These are phyloP conservation scores for Paelopatides confundens DNA, from an alignment of 53 echinoderm and acorn worm genomes.

Conservation along the genomic window DNA sequence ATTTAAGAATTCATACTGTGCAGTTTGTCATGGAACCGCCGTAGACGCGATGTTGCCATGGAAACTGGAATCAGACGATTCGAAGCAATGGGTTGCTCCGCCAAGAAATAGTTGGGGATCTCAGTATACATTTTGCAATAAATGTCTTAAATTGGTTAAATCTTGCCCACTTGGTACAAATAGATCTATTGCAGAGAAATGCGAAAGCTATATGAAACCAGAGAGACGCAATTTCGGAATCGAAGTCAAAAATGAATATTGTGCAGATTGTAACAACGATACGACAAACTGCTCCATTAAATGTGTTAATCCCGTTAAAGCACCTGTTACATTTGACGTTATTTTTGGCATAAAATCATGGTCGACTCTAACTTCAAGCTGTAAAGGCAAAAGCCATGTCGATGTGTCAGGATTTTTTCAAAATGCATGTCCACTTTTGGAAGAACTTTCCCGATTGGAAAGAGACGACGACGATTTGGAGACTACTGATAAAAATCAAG, in stretches of 20 bases:
- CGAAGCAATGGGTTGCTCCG: neutral
- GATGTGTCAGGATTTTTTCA: slow-evolving; percentile 6
- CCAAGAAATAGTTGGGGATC: slow-evolving; percentile 26
- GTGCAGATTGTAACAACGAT: neutral
- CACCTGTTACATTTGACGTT: slow-evolving; percentile 36
- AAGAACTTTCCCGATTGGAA: neutral
- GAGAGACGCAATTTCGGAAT: neutral
- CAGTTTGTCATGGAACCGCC: neutral
- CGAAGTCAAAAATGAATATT: neutral
- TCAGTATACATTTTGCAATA: neutral
- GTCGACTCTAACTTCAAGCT: neutral
- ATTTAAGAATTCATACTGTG: slow-evolving; percentile 33
- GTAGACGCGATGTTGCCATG: neutral
- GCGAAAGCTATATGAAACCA: neutral
- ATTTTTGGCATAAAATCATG: slow-evolving; percentile 33
- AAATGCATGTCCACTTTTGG: slow-evolving; percentile 18
- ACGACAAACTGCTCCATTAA: too few relatives aligned
- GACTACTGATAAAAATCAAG: neutral
- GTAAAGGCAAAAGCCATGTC: neutral
- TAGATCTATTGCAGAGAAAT: neutral
- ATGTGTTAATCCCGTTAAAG: neutral
- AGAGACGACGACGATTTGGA: too few relatives aligned
- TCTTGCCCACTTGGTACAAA: neutral
- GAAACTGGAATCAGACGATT: neutral
- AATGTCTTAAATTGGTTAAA: neutral